A percentile compares a stretch with the other conserved stretches of the same genome.
Evolutionary conservation across 2,888 invertebrate genomes (phyloP).

Genomic region (Teleiodes luculella): DNA sequence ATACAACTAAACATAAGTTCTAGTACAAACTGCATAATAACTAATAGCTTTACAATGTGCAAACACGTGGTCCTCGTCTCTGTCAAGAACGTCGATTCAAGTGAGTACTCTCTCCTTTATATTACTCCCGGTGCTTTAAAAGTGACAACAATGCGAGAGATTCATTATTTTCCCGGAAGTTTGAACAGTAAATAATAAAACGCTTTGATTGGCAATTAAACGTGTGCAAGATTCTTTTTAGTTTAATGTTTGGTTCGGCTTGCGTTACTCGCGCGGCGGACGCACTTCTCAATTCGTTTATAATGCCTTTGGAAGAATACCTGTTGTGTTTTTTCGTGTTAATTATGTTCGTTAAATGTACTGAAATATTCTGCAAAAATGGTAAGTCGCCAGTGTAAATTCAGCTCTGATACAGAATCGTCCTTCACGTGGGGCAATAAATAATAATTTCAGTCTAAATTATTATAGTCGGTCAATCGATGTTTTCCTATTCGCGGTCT

Average conservation of each 20-base stretch:
- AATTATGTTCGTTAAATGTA: not conserved
- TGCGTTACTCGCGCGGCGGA: constrained; percentile 4
- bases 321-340: not conserved
- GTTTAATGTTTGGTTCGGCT: not conserved
- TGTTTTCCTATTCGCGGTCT: constrained; percentile 40
- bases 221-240: not conserved
- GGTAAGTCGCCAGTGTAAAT: constrained; percentile 11
- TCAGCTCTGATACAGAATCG: constrained; percentile 27
- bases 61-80: constrained; percentile 57
- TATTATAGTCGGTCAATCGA: constrained; percentile 12
- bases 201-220: not conserved
- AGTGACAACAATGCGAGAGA: not conserved
- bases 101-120: constrained; percentile 37
- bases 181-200: not conserved
- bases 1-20: not conserved
- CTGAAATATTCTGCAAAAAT: not conserved
- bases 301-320: constrained; percentile 4
- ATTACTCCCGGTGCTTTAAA: not conserved
- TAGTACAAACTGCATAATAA: constrained; percentile 6
- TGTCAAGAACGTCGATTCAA: constrained; percentile 49
- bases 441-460: constrained; percentile 22
- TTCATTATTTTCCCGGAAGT: too few relatives aligned
- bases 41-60: constrained; percentile 42
- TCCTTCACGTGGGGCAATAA: constrained; percentile 32
- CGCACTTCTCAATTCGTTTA: constrained; percentile 4